These are phyloP conservation scores for Epinephelus fuscoguttatus DNA, from an alignment of 2,113 vertebrate species.

Conservation along the genomic window DNA sequence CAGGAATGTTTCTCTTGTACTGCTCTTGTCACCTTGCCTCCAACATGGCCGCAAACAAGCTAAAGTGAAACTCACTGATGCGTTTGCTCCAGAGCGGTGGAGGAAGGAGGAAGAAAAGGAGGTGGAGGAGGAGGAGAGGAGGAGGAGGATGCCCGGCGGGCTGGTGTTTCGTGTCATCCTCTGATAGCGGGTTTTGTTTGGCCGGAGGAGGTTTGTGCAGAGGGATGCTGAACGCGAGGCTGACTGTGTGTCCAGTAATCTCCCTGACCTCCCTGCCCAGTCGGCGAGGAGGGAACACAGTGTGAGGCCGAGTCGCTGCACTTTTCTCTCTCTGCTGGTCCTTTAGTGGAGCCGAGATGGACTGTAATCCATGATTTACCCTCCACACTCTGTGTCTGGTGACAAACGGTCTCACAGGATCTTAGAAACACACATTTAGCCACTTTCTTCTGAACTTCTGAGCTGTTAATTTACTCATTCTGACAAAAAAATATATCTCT, in stretches of 20 bases:
- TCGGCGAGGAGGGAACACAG: constrained; percentile 28
- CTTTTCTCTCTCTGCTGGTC: constrained; percentile 18
- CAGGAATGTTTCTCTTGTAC: constrained; percentile 74
- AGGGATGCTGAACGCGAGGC: constrained; percentile 44
- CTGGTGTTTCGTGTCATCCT: constrained; percentile 61
- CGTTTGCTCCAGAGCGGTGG: constrained; percentile 56
- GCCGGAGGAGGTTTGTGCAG: constrained; percentile 55
- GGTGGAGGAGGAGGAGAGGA: constrained; percentile 39
- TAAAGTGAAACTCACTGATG: constrained; percentile 62
- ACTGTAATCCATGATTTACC: not conserved
- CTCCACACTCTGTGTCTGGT: not conserved
- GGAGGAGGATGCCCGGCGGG: constrained; percentile 56
- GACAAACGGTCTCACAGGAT: not conserved
- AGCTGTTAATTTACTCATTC: too few species aligned
- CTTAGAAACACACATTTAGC: too few species aligned
- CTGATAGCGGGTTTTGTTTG: constrained; percentile 63
- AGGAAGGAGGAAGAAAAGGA: constrained; percentile 31
- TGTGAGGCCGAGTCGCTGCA: constrained; percentile 6
- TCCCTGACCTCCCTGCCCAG: constrained; percentile 49
- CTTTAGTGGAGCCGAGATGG: not conserved
- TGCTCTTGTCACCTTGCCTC: constrained; percentile 82
- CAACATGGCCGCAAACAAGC: constrained; percentile 78
- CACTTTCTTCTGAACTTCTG: too few species aligned
- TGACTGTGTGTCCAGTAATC: constrained; percentile 59
- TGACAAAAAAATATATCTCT: too few species aligned